Base-by-base conservation (phyloP, 2,797 vertebrate species). In the Tenualosa ilisha region DNA sequence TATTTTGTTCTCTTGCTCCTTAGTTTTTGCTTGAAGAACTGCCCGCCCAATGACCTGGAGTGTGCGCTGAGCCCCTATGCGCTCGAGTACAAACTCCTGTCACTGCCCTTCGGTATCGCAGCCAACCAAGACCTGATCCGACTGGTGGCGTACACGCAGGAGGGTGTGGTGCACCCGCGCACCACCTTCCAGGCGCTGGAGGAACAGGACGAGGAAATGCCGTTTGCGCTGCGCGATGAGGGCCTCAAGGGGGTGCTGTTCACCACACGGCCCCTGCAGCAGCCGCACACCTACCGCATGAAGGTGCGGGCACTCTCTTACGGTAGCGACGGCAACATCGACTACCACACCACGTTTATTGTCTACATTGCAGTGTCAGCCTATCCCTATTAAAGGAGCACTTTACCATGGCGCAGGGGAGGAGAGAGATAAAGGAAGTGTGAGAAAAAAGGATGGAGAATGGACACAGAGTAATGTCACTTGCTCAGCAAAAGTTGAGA, bases 281-380 rank as follows among this genome's bases (percentile, higher is more conserved):
- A 99, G 91, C 95, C 98, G 0, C 96, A 95, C 91, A 99, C 98
- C 0, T 98, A 98, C 92, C 96, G 96, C 90, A 97, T 99, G 97
- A 96, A 96, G 91, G 98, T 99, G 12, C 95, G 96, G 85, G 97
- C 98, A n/a, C 92, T 97, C 20, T 99, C 98, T 49, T 98, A 97
- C 90, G 92, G 96, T 7, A 63, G 89, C 0, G 96, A 96, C 0
- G 95, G 98, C 43, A 95, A 92, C 86, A 92, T 99, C 0, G 98
- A 99, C 86, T 99, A 99, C 89, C 98, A 96, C 95, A 99, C 98
- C 24, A 98, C 98, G 49, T 99, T 99, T 93, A 97, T 99, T 40
- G 96, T 99, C 50, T 99, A 99, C 89, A 97, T 99, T 85, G 97
- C 98, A 0, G 98, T 99, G 86, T 98, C 98, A 1, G 96, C 97